A percentile compares a stretch with the other conserved stretches of the same genome.
Evolutionary conservation across 2,113 vertebrate species (phyloP).

Genomic region (Sylvilagus bachmani): DNA sequence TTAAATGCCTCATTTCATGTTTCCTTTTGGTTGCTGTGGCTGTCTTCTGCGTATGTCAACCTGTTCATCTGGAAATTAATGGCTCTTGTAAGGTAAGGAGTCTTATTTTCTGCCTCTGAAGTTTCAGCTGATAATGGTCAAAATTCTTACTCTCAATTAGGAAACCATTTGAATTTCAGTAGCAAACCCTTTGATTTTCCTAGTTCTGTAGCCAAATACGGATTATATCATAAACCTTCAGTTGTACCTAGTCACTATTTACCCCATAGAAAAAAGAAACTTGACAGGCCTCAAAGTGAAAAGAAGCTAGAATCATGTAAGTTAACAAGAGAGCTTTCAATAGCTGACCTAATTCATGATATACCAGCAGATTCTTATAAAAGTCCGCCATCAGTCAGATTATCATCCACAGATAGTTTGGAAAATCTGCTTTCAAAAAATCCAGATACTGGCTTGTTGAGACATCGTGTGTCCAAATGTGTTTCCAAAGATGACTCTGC

Average conservation of each 20-base stretch:
- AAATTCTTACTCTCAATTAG: conserved; percentile 76
- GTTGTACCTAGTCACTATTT: conserved; percentile 78
- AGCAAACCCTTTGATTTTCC: conserved; percentile 79
- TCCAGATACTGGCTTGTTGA: conserved; percentile 71
- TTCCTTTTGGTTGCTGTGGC: conserved; percentile 87
- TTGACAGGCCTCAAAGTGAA: conserved; percentile 77
- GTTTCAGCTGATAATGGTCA: conserved; percentile 82
- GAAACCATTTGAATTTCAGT: conserved; percentile 74
- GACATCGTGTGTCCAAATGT: conserved; percentile 74
- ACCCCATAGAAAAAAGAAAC: conserved; percentile 80
- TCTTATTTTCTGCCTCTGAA: conserved; percentile 90
- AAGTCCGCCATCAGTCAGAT: conserved; percentile 73
- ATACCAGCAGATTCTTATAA: conserved; percentile 76
- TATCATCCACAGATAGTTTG: conserved; percentile 72
- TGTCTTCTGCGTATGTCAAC: conserved; percentile 82
- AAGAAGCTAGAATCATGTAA: conserved; percentile 84
- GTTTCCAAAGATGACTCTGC: conserved; percentile 75
- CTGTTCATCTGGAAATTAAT: conserved; percentile 89
- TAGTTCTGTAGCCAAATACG: conserved; percentile 82
- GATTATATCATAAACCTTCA: conserved; percentile 81
- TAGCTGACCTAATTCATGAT: conserved; percentile 81
- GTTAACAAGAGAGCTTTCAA: conserved; percentile 78
- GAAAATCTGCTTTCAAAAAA: conserved; percentile 78
- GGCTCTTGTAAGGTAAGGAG: conserved; percentile 99
- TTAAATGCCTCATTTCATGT: conserved; percentile 94